Conservation (phyloP, 2,113 vertebrate species). For the Ancistrus triradiatus region DNA sequence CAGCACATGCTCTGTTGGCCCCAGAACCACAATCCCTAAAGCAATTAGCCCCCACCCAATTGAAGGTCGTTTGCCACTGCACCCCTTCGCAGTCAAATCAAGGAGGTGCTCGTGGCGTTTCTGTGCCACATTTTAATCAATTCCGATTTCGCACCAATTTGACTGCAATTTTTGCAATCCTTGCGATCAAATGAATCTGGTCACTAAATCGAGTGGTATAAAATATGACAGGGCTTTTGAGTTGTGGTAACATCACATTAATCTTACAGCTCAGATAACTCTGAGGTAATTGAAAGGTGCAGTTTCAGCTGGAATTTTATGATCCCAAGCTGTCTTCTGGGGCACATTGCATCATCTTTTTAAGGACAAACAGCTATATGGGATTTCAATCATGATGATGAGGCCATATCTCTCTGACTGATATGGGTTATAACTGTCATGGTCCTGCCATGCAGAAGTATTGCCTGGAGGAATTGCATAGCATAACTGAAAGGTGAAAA, state of each 20-base stretch:
- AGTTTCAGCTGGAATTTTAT: slow-evolving; percentile 40
- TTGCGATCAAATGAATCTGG: slow-evolving; percentile 50
- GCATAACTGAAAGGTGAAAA: too few species aligned
- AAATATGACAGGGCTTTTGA: slow-evolving; percentile 37
- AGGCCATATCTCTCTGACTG: slow-evolving; percentile 34
- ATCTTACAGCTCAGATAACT: slow-evolving; percentile 29
- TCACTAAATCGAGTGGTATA: too few species aligned
- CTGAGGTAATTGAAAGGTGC: slow-evolving; percentile 46
- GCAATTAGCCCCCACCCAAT: slow-evolving; percentile 60
- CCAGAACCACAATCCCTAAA: slow-evolving; percentile 38
- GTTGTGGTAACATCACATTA: slow-evolving; percentile 39
- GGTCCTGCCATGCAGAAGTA: slow-evolving; percentile 14
- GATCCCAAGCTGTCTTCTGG: neutral
- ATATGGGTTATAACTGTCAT: slow-evolving; percentile 46
- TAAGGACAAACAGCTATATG: slow-evolving; percentile 15
- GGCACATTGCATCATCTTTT: neutral
- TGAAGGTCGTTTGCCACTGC: slow-evolving; percentile 50
- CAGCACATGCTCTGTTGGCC: slow-evolving; percentile 1
- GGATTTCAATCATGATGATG: slow-evolving; percentile 25
- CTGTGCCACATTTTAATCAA: slow-evolving; percentile 53
- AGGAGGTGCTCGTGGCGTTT: slow-evolving; percentile 28
- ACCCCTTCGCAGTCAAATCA: slow-evolving; percentile 23
- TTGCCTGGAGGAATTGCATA: slow-evolving; percentile 1
- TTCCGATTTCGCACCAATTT: slow-evolving; percentile 39
- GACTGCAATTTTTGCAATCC: slow-evolving; percentile 35